Conservation (phyloP, 2,113 vertebrate genomes). For the Typhlomys cinereus region DNA sequence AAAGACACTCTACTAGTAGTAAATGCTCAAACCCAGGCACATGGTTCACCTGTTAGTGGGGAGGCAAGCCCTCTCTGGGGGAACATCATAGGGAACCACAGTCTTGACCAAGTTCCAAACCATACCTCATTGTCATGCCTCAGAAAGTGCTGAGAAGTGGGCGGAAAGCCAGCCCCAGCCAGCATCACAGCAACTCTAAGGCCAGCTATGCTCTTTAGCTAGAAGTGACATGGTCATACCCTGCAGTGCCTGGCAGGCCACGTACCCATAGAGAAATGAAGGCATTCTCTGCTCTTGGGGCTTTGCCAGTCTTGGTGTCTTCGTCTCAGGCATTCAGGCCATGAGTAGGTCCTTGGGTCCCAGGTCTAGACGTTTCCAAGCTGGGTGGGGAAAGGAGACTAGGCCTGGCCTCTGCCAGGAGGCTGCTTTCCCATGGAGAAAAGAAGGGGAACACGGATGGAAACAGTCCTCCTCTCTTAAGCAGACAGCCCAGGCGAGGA, state of each 20-base stretch:
- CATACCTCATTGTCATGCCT: neutral
- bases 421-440: neutral
- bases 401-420: neutral
- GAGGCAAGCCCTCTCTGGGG: neutral
- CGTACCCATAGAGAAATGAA: slow-evolving; percentile 20
- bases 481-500: neutral
- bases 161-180: neutral
- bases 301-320: neutral
- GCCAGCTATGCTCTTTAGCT: neutral
- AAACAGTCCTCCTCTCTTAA: neutral
- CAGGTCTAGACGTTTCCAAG: neutral
- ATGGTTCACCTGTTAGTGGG: neutral
- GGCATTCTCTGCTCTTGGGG: neutral
- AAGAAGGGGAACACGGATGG: neutral
- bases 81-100: neutral
- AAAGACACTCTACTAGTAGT: neutral
- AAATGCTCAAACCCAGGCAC: neutral
- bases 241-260: neutral
- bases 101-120: neutral
- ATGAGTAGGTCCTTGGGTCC: neutral
- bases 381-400: neutral
- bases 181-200: neutral
- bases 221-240: neutral
- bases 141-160: neutral
- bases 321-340: neutral